Percentiles rank a stretch among this genome's conserved stretches.
Evolutionary conservation across 2,113 vertebrate genomes (phyloP).

Genomic region (Cavia porcellus): DNA sequence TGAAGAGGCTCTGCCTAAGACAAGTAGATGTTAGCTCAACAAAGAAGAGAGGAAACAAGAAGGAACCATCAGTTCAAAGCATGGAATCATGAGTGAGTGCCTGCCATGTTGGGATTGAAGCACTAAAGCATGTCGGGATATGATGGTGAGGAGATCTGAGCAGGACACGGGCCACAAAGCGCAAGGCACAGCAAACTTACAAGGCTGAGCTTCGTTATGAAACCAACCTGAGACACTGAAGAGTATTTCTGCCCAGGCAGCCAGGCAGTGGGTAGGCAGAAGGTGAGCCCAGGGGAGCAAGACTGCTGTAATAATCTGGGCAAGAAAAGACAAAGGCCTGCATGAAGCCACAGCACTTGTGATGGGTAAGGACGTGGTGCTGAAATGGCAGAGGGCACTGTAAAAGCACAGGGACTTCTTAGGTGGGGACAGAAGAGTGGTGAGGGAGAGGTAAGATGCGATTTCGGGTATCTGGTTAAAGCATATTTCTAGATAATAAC

Average conservation of each 20-base stretch:
- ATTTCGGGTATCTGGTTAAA: not conserved
- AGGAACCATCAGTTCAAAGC: fast-evolving
- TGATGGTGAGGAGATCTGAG: not conserved
- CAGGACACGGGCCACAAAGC: not conserved
- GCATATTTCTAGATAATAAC: not conserved
- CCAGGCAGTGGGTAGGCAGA: not conserved
- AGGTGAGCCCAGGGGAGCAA: not conserved
- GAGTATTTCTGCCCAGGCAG: not conserved
- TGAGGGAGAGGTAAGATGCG: not conserved
- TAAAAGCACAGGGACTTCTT: not conserved
- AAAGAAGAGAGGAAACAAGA: not conserved
- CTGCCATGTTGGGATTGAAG: not conserved
- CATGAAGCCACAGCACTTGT: not conserved
- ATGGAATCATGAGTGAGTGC: not conserved
- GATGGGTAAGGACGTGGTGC: not conserved
- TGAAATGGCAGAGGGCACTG: not conserved
- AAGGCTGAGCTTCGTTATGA: not conserved
- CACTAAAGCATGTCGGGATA: not conserved
- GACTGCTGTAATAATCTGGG: not conserved
- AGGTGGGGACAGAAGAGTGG: not conserved
- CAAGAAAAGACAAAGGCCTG: not conserved
- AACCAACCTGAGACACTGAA: not conserved
- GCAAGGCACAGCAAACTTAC: too few relatives aligned
- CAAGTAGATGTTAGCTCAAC: not conserved
- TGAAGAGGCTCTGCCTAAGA: not conserved